Conservation (phyloP, 2,888 invertebrate species). For the Tenthredo scrophulariae region DNA sequence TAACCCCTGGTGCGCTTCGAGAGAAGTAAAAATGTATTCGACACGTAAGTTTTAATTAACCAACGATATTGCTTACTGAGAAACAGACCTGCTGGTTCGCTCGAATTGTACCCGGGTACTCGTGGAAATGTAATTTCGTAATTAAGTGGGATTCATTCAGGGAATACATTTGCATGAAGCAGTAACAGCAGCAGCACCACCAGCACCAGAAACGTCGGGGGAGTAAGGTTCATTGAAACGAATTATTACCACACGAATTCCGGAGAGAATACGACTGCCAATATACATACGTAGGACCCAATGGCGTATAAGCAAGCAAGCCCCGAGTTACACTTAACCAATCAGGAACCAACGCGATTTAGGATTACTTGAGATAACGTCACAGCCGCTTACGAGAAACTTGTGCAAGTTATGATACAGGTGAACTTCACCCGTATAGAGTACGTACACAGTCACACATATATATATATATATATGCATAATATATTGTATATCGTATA, state of each 20-base stretch:
- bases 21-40: background rate
- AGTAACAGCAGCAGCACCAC: background rate
- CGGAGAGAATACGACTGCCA: conserved; percentile 41
- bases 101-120: conserved; percentile 11
- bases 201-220: background rate
- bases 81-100: background rate
- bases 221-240: conserved; percentile 46
- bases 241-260: conserved; percentile 36
- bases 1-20: background rate
- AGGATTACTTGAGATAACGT: conserved; percentile 22
- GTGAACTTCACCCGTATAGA: background rate
- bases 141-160: conserved; percentile 52
- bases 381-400: conserved; percentile 4
- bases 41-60: conserved; percentile 23
- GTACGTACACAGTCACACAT: background rate
- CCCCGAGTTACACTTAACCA: background rate
- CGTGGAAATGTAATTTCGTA: conserved; percentile 48
- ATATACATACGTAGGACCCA: background rate
- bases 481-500: background rate
- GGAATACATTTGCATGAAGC: conserved; percentile 50
- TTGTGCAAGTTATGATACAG: background rate
- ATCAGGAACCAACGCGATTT: background rate
- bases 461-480: background rate
- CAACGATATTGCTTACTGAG: conserved; percentile 30
- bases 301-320: conserved; percentile 10